phyloP scores from a whole-genome alignment of 92 coral and sea anemone species.

The Heteractis magnifica region DNA sequence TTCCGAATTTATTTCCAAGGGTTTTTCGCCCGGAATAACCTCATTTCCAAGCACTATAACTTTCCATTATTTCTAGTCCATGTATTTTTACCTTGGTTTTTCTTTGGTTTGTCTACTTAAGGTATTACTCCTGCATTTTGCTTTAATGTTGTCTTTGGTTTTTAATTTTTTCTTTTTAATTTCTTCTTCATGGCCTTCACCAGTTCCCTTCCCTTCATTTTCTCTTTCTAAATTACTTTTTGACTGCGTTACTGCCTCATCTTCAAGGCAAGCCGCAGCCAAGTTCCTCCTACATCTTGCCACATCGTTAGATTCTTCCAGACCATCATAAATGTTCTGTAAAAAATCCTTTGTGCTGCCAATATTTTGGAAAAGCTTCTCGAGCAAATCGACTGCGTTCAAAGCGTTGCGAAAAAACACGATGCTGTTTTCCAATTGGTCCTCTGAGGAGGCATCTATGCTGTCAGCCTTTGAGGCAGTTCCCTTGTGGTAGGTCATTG shows the following conservation, averaged over 20 bases:
- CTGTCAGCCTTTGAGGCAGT: not conserved
- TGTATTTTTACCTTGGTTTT: not conserved
- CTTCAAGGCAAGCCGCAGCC: not conserved
- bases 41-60: no score
- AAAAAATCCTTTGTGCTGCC: slow-evolving; percentile 14
- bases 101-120: not conserved
- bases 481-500: not conserved
- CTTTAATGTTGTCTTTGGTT: not conserved
- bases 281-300: slow-evolving; percentile 28
- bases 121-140: not conserved
- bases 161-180: not conserved
- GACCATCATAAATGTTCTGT: slow-evolving; percentile 6
- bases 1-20: no score
- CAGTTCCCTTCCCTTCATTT: not conserved
- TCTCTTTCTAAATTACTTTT: not conserved
- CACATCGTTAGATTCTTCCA: slow-evolving; percentile 21
- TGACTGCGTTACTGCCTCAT: not conserved
- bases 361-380: slow-evolving; percentile 8
- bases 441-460: not conserved
- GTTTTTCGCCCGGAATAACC: no score
- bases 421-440: not conserved
- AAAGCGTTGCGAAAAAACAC: slow-evolving; percentile 17
- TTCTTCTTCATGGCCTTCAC: not conserved
- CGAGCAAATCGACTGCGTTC: slow-evolving; percentile 10
- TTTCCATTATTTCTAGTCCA: no score